A percentile compares a stretch with the other conserved stretches of the same genome.
These are phyloP conservation scores for Rhyacophila evoluta DNA, from an alignment of 2,888 invertebrate species.

Conservation along the genomic window DNA sequence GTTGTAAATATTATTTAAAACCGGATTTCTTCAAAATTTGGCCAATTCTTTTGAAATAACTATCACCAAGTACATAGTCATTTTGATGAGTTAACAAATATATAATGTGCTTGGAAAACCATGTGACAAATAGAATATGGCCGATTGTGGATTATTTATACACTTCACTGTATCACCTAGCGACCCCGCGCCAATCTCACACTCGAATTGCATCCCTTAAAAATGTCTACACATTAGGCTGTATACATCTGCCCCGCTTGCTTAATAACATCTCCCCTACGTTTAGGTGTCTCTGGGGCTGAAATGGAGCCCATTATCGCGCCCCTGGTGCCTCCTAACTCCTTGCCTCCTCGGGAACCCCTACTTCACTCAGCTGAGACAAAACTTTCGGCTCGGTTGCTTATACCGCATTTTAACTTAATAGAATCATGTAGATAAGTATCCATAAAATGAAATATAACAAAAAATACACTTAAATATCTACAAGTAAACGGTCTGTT, in stretches of 20 bases:
- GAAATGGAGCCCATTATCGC: constrained; percentile 52
- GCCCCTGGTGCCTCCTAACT: constrained; percentile 43
- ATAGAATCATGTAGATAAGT: constrained; percentile 4
- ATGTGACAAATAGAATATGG: no score
- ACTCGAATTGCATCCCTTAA: constrained; percentile 46
- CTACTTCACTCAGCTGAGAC: constrained; percentile 26
- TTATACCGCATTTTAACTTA: constrained; percentile 11
- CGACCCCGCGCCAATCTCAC: constrained; percentile 18
- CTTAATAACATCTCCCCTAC: constrained; percentile 50
- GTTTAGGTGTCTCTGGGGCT: constrained; percentile 43
- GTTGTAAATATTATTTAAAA: no score
- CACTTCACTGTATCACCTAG: neutral
- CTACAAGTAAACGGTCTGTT: no score
- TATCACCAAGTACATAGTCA: no score
- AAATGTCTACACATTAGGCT: constrained; percentile 48
- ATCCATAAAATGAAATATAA: no score
- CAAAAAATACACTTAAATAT: no score
- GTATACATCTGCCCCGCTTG: constrained; percentile 23
- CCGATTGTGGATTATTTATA: no score
- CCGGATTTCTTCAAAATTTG: no score
- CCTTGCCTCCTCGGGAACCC: constrained; percentile 26
- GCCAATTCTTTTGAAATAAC: no score
- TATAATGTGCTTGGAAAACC: no score
- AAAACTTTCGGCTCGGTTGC: constrained; percentile 31
- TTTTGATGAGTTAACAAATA: no score